Base-by-base conservation (phyloP, 2,797 vertebrate genomes). In the Coranthus polyacanthus region DNA sequence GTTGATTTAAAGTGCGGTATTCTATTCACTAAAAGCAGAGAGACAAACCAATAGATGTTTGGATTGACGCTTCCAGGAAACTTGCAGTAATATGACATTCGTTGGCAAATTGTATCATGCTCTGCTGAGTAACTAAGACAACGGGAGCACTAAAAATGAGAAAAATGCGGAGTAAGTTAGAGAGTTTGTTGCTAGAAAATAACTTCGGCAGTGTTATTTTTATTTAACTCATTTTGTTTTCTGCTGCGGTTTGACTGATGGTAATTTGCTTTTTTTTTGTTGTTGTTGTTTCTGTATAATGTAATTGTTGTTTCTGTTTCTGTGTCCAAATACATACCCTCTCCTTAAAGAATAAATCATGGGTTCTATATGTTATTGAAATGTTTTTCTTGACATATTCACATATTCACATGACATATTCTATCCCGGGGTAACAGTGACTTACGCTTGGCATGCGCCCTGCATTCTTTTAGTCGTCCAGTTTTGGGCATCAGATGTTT, bases 1-100 rank as follows among this genome's bases (percentile, higher is more conserved):
- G 64, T 60, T 85, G 73, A 86, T 24, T 51, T 49, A 12, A 43
- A 55, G 7, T 26, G 12, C 22, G 58, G 18, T 38, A 55, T 70
- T 65, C 42, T 60, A 2, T 66, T 68, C 57, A 60, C 1, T 11
- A 4, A 24, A 38, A 54, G 24, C 59, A 43, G 11, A 61, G 24
- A 52, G 43, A 65, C 36, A 0, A 62, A 42, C 22, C 6, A 2
- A 17, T 46, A 0, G 0, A 9, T 53, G 52, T 36, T 44, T 43
- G 21, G 26, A 54, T 39, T 15, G 12, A 59, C n/a, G 20, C 44
- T 20, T 61, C 17, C 39, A 62, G 43, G 16, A 63, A 45, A 51
- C 2, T 39, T 36, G 15, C 24, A 18, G 22, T 18, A 34, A 29
- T 15, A 29, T 12, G 32, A 42, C 16, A 32, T 44, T 13, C 2